Evolutionary conservation across 2,888 invertebrate species (phyloP).

Genomic region (Priocnemis perturbator): DNA sequence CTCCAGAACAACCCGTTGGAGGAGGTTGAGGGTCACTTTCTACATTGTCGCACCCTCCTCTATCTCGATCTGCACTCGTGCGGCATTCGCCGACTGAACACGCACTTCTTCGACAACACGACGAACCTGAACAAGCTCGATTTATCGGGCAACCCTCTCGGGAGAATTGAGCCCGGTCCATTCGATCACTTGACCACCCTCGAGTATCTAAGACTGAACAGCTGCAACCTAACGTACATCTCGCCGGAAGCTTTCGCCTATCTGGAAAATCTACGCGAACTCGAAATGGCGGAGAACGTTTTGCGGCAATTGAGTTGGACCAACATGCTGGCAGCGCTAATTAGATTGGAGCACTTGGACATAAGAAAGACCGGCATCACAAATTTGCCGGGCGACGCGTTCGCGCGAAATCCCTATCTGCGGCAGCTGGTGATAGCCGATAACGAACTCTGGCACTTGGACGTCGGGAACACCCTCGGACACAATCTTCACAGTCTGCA

Average conservation of each 20-base stretch:
- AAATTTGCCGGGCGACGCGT: constrained; percentile 81
- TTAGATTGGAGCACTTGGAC: constrained; percentile 81
- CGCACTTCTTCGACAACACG: constrained; percentile 82
- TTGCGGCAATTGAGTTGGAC: constrained; percentile 80
- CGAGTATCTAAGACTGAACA: constrained; percentile 81
- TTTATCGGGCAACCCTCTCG: constrained; percentile 82
- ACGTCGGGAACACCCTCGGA: constrained; percentile 81
- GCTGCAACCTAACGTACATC: constrained; percentile 80
- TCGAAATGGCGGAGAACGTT: constrained; percentile 81
- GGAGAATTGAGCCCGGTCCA: constrained; percentile 77
- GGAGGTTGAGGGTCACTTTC: constrained; percentile 80
- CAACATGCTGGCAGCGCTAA: constrained; percentile 79
- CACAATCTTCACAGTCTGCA: constrained; percentile 81
- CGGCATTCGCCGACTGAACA: constrained; percentile 78
- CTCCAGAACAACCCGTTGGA: constrained; percentile 82
- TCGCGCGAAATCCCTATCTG: constrained; percentile 81
- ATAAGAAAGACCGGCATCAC: constrained; percentile 80
- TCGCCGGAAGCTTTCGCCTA: constrained; percentile 78
- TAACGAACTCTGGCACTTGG: constrained; percentile 81
- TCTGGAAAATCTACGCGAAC: constrained; percentile 79
- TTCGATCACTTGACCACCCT: constrained; percentile 82
- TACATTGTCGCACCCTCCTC: constrained; percentile 81
- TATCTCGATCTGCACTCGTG: constrained; percentile 83
- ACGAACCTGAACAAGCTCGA: constrained; percentile 83
- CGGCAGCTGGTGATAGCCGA: constrained; percentile 81